phyloP scores from a whole-genome alignment of 2,888 invertebrate genomes.

The Hoplodrina blanda region DNA sequence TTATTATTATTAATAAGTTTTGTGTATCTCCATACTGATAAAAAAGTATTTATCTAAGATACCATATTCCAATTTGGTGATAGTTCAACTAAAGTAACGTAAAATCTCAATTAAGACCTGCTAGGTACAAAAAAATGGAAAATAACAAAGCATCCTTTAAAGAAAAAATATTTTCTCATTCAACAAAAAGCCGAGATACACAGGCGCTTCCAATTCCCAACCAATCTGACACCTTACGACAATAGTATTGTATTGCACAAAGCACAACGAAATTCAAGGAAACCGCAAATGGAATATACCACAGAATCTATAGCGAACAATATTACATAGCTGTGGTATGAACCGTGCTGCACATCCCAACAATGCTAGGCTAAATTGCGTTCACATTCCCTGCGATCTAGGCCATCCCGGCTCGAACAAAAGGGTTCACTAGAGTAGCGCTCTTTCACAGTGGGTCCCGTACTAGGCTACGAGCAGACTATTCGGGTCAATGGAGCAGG shows the following conservation, averaged over 20 bases:
- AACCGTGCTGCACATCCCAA: slow-evolving; percentile 78
- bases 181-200: neutral
- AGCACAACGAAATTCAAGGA: slow-evolving; percentile 48
- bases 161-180: neutral
- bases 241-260: slow-evolving; percentile 50
- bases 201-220: slow-evolving; percentile 25
- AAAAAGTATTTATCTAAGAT: no score
- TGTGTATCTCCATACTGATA: no score
- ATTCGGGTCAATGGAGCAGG: slow-evolving; percentile 85
- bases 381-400: slow-evolving; percentile 86
- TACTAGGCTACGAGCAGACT: slow-evolving; percentile 79
- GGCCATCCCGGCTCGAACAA: slow-evolving; percentile 82
- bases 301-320: slow-evolving; percentile 62
- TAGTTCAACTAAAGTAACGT: neutral
- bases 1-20: no score
- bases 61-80: neutral
- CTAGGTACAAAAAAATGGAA: neutral
- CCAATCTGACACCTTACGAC: slow-evolving; percentile 49
- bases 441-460: slow-evolving; percentile 79
- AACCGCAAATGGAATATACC: slow-evolving; percentile 63
- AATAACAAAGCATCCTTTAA: neutral
- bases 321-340: slow-evolving; percentile 65
- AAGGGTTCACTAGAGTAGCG: slow-evolving; percentile 79
- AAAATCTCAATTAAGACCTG: neutral
- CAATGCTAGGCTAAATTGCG: slow-evolving; percentile 86